Percentiles rank a stretch among this genome's conserved stretches.
These are phyloP conservation scores for Cathartes aura DNA, from an alignment of 2,113 vertebrate genomes.

Conservation along the genomic window DNA sequence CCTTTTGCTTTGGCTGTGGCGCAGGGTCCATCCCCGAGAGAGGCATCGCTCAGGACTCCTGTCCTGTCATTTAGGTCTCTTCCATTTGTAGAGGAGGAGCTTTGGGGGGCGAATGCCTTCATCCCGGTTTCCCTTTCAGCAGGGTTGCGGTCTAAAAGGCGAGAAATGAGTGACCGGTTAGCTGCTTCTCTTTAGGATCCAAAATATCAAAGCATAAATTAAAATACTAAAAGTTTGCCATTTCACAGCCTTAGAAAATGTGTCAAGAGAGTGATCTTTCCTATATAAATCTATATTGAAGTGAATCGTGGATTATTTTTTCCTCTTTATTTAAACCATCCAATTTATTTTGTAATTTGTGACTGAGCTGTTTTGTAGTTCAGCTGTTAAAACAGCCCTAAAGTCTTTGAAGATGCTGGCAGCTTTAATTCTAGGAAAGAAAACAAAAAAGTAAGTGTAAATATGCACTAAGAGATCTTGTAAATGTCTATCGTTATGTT, in stretches of 20 bases:
- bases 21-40: background rate
- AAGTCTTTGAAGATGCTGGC: slow-evolving; percentile 27
- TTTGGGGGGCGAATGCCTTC: background rate
- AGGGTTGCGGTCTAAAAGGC: background rate
- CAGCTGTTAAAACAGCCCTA: background rate
- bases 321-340: slow-evolving; percentile 24
- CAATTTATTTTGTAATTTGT: slow-evolving; percentile 15
- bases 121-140: background rate
- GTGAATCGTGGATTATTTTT: background rate
- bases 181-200: background rate
- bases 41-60: background rate
- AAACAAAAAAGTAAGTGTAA: slow-evolving; percentile 1
- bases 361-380: slow-evolving; percentile 39
- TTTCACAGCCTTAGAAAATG: background rate
- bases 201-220: background rate
- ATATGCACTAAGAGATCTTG: background rate
- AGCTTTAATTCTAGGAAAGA: slow-evolving; percentile 33
- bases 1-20: background rate
- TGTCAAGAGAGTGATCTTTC: background rate
- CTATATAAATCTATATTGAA: background rate
- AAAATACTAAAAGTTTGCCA: background rate
- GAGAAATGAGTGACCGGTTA: background rate
- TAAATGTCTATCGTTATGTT: background rate
- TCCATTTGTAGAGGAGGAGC: background rate
- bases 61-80: background rate